Percentiles rank a stretch among this genome's conserved stretches.
Evolutionary conservation across 2,888 invertebrate genomes (phyloP).

Genomic region (Andrena trimmerana): DNA sequence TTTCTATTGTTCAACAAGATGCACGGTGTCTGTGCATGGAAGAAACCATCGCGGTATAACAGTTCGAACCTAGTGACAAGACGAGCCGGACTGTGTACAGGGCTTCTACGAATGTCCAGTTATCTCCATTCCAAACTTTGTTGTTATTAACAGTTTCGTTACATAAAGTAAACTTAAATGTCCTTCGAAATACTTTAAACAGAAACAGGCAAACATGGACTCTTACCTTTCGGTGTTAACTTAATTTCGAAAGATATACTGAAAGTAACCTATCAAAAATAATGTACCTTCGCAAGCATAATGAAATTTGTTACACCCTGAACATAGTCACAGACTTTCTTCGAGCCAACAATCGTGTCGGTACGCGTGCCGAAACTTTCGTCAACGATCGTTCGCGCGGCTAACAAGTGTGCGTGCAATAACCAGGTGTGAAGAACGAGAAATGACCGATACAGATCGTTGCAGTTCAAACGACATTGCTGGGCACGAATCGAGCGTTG

Average conservation of each 20-base stretch:
- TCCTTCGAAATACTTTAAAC: too few relatives aligned
- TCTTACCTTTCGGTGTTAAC: background rate
- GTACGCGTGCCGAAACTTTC: slow-evolving; percentile 28
- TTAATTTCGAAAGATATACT: background rate
- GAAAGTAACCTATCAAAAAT: background rate
- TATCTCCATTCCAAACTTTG: background rate
- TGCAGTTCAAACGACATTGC: slow-evolving; percentile 56
- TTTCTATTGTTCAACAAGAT: slow-evolving; percentile 52
- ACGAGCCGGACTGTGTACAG: background rate
- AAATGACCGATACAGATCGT: slow-evolving; percentile 50
- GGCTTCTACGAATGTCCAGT: background rate
- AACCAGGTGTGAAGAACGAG: slow-evolving; percentile 71
- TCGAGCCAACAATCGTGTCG: slow-evolving; percentile 17
- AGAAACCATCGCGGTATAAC: slow-evolving; percentile 13
- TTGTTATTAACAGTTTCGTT: too few relatives aligned
- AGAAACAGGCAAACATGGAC: too few relatives aligned
- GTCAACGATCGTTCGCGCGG: slow-evolving; percentile 62
- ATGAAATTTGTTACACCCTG: background rate
- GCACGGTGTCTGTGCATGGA: slow-evolving; percentile 30
- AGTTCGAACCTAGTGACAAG: background rate
- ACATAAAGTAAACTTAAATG: too few relatives aligned
- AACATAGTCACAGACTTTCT: background rate
- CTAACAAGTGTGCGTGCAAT: slow-evolving; percentile 71
- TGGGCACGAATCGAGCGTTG: slow-evolving; percentile 49
- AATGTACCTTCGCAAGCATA: background rate